Evolutionary conservation across 2,113 vertebrate species (phyloP).

Genomic region (Lampris incognitus): DNA sequence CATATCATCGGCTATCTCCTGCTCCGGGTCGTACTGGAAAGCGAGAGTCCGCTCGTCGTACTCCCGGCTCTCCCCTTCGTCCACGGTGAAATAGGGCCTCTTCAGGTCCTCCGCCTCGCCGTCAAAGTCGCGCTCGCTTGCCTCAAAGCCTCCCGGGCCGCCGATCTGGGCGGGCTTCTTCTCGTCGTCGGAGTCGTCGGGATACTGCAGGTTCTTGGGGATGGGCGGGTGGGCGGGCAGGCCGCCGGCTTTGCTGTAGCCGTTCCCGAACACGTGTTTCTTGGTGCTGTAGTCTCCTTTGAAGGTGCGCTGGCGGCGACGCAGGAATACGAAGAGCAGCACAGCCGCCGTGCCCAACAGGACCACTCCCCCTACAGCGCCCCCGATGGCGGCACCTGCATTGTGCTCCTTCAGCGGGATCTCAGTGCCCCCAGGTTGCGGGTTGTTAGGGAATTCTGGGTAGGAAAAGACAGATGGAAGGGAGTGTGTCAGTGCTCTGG

Average conservation of each 20-base stretch:
- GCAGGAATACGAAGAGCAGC: constrained; percentile 90
- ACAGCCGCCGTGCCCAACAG: constrained; percentile 87
- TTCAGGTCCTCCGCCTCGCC: constrained; percentile 92
- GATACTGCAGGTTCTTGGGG: constrained; percentile 95
- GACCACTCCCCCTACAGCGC: constrained; percentile 88
- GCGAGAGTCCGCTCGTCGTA: constrained; percentile 95
- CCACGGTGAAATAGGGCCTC: constrained; percentile 97
- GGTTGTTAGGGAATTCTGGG: constrained; percentile 96
- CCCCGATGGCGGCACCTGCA: constrained; percentile 88
- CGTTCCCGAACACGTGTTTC: constrained; percentile 97
- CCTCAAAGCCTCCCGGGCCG: constrained; percentile 79
- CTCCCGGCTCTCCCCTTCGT: constrained; percentile 91
- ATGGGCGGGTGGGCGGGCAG: constrained; percentile 89
- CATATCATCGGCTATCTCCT: constrained; percentile 96
- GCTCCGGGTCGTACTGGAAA: constrained; percentile 95
- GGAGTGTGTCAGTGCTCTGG: constrained; percentile 93
- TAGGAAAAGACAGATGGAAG: constrained; percentile 98
- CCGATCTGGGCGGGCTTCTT: constrained; percentile 92
- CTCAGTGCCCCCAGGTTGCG: constrained; percentile 72
- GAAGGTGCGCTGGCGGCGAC: constrained; percentile 96
- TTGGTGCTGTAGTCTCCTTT: constrained; percentile 99
- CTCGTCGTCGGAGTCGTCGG: constrained; percentile 95
- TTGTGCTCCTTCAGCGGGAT: constrained; percentile 79
- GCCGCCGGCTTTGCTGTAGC: constrained; percentile 93
- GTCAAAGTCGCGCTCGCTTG: constrained; percentile 87